phyloP scores from a whole-genome alignment of 2,888 invertebrate species.

The Pinctada fucata region DNA sequence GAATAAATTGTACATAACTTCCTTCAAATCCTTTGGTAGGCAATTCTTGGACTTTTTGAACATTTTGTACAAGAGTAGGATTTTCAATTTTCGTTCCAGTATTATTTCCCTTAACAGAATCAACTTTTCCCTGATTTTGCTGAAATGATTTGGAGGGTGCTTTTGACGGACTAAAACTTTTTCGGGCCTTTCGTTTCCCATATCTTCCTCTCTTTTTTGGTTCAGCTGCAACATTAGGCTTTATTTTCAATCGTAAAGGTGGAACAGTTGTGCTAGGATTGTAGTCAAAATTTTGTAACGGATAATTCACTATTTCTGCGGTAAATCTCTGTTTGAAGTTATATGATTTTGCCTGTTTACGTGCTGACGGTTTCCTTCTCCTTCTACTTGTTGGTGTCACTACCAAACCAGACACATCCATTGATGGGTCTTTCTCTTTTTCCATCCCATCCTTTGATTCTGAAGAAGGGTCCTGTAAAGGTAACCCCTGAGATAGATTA shows the following conservation, averaged over 20 bases:
- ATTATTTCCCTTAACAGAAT: not conserved
- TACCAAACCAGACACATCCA: not conserved
- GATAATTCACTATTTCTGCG: slow-evolving; percentile 40
- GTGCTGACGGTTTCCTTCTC: slow-evolving; percentile 33
- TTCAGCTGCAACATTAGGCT: slow-evolving; percentile 34
- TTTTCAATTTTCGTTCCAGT: not conserved
- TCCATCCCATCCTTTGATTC: slow-evolving; percentile 17
- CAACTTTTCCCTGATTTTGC: not conserved
- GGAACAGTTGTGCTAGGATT: slow-evolving; percentile 31
- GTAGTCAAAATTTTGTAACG: slow-evolving; percentile 17
- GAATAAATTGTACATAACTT: slow-evolving; percentile 41
- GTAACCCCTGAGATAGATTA: not conserved
- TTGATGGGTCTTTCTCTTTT: not conserved
- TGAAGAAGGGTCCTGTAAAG: not conserved
- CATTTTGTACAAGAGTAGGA: not conserved
- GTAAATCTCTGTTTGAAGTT: slow-evolving; percentile 31
- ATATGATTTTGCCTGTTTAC: slow-evolving; percentile 33
- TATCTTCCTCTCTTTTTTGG: slow-evolving; percentile 40
- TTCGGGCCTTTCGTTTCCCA: slow-evolving; percentile 21
- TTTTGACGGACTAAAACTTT: slow-evolving; percentile 36
- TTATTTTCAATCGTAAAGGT: slow-evolving; percentile 33
- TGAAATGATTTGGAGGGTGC: slow-evolving; percentile 12
- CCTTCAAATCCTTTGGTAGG: slow-evolving; percentile 29
- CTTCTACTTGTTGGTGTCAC: not conserved
- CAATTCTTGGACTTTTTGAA: not conserved